Evolutionary conservation across 1,140 invertebrate genomes (phyloP).

Genomic region (Polyergus mexicanus): DNA sequence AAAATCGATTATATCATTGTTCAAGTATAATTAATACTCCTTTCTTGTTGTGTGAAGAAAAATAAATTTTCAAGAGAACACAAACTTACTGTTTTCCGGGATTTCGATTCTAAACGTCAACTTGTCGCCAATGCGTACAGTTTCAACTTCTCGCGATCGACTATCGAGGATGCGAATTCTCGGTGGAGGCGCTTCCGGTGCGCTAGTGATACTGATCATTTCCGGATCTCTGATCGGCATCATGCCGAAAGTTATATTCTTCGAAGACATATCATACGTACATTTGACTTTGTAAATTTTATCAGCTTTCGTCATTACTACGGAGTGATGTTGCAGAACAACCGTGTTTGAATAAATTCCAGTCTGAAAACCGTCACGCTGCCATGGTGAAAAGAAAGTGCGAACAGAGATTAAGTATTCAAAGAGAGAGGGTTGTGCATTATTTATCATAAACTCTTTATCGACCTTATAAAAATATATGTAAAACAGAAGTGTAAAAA

Average conservation of each 20-base stretch:
- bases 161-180: slow-evolving; percentile 96
- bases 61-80: neutral
- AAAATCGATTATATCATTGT: neutral
- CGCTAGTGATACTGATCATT: slow-evolving; percentile 97
- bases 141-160: slow-evolving; percentile 95
- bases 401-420: slow-evolving; percentile 54
- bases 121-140: slow-evolving; percentile 97
- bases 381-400: slow-evolving; percentile 73
- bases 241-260: slow-evolving; percentile 99
- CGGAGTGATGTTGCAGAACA: slow-evolving; percentile 97
- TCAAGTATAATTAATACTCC: neutral
- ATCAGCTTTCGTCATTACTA: slow-evolving; percentile 98
- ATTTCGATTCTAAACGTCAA: slow-evolving; percentile 98
- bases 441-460: slow-evolving; percentile 18
- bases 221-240: slow-evolving; percentile 98
- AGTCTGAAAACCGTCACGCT: slow-evolving; percentile 89
- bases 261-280: slow-evolving; percentile 98
- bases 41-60: neutral
- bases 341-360: slow-evolving; percentile 98
- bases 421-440: slow-evolving; percentile 28
- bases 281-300: slow-evolving; percentile 99
- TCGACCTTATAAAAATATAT: neutral
- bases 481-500: neutral
- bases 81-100: slow-evolving; percentile 95
- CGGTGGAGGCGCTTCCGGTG: slow-evolving; percentile 97